Percentiles rank a stretch among this genome's conserved stretches.
These are phyloP conservation scores for Paraescarpia echinospica DNA, from an alignment of 1,140 invertebrate genomes.

Conservation along the genomic window DNA sequence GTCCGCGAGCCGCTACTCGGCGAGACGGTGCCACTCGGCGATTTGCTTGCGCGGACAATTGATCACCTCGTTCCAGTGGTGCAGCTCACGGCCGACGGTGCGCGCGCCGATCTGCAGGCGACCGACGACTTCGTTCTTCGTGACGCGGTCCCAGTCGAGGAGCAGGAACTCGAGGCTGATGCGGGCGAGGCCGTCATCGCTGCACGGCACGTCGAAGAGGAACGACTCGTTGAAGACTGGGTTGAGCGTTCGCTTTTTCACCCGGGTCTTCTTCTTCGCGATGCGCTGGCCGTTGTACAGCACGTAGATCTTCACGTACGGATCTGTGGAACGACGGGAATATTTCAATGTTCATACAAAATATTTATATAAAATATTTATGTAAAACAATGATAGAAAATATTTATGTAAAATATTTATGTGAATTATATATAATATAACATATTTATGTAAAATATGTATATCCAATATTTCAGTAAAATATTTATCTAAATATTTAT, in stretches of 20 bases:
- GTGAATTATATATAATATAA: too few species aligned
- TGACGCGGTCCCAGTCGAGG: conserved; percentile 95
- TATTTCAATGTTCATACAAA: too few species aligned
- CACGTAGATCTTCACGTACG: conserved; percentile 93
- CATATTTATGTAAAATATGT: too few species aligned
- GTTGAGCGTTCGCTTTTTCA: conserved; percentile 95
- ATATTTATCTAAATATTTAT: too few species aligned
- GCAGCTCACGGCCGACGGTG: conserved; percentile 72
- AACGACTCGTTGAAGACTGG: conserved; percentile 98
- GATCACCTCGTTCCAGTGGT: conserved; percentile 96
- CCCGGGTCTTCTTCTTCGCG: conserved; percentile 98
- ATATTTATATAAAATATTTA: too few species aligned
- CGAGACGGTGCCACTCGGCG: conserved; percentile 96
- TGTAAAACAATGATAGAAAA: too few species aligned
- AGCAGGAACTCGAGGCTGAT: conserved; percentile 90
- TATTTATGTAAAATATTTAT: too few species aligned
- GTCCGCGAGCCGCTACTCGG: conserved; percentile 67
- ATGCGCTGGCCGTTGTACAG: conserved; percentile 95
- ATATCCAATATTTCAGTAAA: too few species aligned
- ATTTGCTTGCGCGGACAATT: conserved; percentile 95
- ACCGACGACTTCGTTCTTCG: conserved; percentile 97
- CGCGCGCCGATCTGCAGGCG: conserved; percentile 85
- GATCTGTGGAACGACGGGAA: conserved; percentile 64
- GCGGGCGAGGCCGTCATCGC: conserved; percentile 77
- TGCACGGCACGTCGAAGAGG: conserved; percentile 67